A percentile compares a stretch with the other conserved stretches of the same genome.
Evolutionary conservation across 2,888 invertebrate genomes (phyloP).

Genomic region (Lacanobia oleracea): DNA sequence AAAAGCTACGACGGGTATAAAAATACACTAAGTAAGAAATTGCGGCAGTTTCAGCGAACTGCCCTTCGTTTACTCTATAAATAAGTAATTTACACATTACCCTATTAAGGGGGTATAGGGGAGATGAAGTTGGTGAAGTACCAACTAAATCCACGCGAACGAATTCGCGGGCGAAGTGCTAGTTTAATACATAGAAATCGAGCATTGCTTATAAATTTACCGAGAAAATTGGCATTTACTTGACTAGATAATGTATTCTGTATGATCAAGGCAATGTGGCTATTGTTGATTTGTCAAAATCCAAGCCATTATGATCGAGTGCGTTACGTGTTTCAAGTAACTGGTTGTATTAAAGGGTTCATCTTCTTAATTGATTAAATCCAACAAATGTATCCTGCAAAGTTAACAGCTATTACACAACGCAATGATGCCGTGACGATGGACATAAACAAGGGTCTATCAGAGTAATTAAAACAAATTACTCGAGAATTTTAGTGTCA

Average conservation of each 20-base stretch:
- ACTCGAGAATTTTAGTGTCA: constrained; percentile 18
- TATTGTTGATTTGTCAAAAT: constrained; percentile 9
- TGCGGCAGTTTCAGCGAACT: no score
- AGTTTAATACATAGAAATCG: constrained; percentile 34
- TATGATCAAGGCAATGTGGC: neutral
- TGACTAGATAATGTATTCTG: neutral
- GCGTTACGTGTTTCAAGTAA: neutral
- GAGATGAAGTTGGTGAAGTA: no score
- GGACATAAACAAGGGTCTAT: constrained; percentile 9
- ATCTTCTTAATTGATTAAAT: neutral
- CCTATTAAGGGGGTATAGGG: no score
- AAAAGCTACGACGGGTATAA: no score
- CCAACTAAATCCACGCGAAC: no score
- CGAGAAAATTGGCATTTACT: constrained; percentile 2
- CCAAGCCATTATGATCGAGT: neutral
- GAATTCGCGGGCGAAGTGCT: no score
- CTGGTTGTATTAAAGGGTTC: neutral
- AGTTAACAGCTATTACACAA: neutral
- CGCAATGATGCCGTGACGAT: neutral
- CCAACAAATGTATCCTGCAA: neutral
- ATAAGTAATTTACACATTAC: no score
- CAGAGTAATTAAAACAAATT: constrained; percentile 39
- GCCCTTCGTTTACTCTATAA: no score
- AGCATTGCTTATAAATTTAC: constrained; percentile 1
- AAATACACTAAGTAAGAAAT: no score